Evolutionary conservation across 2,113 vertebrate species (phyloP).

Genomic region (Neotragus moschatus): DNA sequence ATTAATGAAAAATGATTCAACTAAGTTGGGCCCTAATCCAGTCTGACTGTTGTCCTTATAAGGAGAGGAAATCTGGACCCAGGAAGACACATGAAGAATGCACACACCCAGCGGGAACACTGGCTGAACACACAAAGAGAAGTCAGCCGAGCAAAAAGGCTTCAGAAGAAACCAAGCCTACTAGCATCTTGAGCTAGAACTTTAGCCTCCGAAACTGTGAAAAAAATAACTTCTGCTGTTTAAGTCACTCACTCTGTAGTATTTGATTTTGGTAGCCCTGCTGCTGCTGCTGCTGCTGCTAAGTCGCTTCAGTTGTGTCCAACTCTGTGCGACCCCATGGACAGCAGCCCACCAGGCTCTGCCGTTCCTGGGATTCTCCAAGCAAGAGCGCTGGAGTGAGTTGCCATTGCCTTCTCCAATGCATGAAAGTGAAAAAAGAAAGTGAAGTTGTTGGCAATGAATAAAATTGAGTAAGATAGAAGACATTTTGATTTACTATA

Average conservation of each 20-base stretch:
- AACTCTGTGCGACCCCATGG: too few species aligned
- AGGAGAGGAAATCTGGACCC: not conserved
- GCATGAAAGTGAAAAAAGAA: too few species aligned
- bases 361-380: too few species aligned
- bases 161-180: not conserved
- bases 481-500: not conserved
- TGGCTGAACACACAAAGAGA: not conserved
- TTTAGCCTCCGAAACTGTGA: not conserved
- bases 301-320: too few species aligned
- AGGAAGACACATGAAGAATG: not conserved
- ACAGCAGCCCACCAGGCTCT: too few species aligned
- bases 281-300: too few species aligned
- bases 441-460: too few species aligned
- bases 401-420: too few species aligned
- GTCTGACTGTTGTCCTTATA: not conserved
- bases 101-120: not conserved
- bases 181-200: not conserved
- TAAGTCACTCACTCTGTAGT: not conserved
- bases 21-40: not conserved
- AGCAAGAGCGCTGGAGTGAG: too few species aligned
- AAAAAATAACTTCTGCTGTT: not conserved
- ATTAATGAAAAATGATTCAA: not conserved
- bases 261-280: not conserved
- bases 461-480: not conserved
- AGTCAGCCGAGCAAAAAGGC: not conserved